Evolutionary conservation across 2,888 invertebrate genomes (phyloP).

Genomic region (Ypsolopha scabrella): DNA sequence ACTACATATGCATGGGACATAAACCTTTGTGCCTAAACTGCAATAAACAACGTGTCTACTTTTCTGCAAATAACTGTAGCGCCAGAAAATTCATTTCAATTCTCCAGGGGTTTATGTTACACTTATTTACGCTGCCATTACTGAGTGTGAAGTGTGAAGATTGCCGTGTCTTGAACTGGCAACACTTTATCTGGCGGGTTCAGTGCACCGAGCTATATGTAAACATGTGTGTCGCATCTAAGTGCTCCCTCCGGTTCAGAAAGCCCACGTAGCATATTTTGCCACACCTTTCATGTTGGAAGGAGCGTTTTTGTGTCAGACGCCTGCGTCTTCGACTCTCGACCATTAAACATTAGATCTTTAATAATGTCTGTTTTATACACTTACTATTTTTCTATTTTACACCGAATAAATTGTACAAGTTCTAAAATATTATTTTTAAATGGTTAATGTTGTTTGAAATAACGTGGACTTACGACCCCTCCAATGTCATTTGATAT

Average conservation of each 20-base stretch:
- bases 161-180: conserved; percentile 36
- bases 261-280: not conserved
- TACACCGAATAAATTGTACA: not conserved
- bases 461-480: no score
- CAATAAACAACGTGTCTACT: no score
- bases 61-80: no score
- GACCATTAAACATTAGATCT: no score
- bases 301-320: not conserved
- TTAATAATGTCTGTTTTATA: no score
- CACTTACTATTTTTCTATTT: no score
- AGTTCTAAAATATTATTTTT: not conserved
- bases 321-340: not conserved
- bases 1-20: no score
- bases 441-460: no score
- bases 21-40: no score
- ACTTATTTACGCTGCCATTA: conserved; percentile 23
- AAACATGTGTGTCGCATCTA: conserved; percentile 24
- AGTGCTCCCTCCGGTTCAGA: not conserved
- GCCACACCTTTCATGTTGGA: conserved; percentile 2
- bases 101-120: not conserved
- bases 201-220: conserved; percentile 38
- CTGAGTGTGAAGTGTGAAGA: conserved; percentile 18
- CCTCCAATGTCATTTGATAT: not conserved
- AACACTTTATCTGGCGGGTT: conserved; percentile 48
- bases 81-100: no score